Evolutionary conservation across 2,888 invertebrate genomes (phyloP).

Genomic region (Phengaris arion): DNA sequence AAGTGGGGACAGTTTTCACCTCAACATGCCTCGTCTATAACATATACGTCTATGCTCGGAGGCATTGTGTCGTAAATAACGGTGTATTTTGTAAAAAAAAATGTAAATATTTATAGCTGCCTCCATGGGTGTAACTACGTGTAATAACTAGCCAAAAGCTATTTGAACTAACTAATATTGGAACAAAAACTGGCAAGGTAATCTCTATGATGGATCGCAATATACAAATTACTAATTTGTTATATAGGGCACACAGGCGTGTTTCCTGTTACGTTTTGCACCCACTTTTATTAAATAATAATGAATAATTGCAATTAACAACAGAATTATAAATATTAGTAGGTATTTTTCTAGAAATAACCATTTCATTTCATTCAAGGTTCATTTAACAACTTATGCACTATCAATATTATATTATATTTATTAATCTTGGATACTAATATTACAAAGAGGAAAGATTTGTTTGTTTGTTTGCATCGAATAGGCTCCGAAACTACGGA

Average conservation of each 20-base stretch:
- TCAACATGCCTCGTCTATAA: too few species aligned
- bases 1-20: too few species aligned
- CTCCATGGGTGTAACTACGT: neutral
- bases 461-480: too few species aligned
- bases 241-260: neutral
- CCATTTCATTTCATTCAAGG: neutral
- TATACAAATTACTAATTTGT: neutral
- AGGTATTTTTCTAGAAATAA: neutral
- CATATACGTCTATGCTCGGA: too few species aligned
- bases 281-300: neutral
- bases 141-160: neutral
- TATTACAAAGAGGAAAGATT: too few species aligned
- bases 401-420: too few species aligned
- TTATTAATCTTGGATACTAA: too few species aligned
- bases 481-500: too few species aligned
- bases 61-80: too few species aligned
- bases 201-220: slow-evolving; percentile 10
- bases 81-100: neutral
- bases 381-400: too few species aligned
- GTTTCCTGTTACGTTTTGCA: slow-evolving; percentile 14
- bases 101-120: neutral
- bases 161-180: slow-evolving; percentile 1
- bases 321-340: slow-evolving; percentile 3
- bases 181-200: neutral
- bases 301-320: neutral